Evolutionary conservation across 64 coral and sea anemone species (phyloP), one percentile per base, ranked within the genome.

Genomic region (Montipora capricornis): DNA sequence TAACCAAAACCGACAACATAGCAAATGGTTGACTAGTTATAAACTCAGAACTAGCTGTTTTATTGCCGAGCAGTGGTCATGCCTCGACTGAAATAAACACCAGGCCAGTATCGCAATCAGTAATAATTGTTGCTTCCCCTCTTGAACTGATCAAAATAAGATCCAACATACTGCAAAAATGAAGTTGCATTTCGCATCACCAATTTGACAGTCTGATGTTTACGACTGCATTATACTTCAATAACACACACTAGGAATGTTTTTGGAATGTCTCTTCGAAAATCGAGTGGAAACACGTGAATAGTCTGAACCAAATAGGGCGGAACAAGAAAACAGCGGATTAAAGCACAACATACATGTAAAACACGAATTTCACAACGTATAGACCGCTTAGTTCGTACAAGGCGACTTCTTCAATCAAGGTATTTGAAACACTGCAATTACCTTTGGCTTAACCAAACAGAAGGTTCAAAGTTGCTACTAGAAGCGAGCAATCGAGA

Each of bases 361-460:
- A 8, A 6, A 57, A 57, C 6, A 8, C 53, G 53, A 57, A 57
- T 57, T 69, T 17, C 6, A 12, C 6, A 5, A 7, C 70, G 67
- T 71, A 17, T 48, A 69, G 44, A 68, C 37, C 13, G 15, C 53
- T 84, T 69, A 20, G 8, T 47, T 2, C 29, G 50, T 9, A 20
- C 64, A 86, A 86, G 71, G 64, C 48, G 24, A 83, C 14, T 20
- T 9, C 37, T 49, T 16, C 6, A 45, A n/a, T n/a, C 45, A 62
- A 83, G 59, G 66, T 50, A 86, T 86, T 86, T 64, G 29, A 73
- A 86, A 29, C 66, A 86, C 66, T 73, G 22, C 12, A 64, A 64
- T 12, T 86, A 86, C 66, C 47, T 49, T 73, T 70, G 68, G 50
- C 82, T 8, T 17, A 83, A 86, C 82, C 5, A 8, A 83, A 46